Conservation (phyloP, 2,797 vertebrate species). For the Cephalopachus bancanus region DNA sequence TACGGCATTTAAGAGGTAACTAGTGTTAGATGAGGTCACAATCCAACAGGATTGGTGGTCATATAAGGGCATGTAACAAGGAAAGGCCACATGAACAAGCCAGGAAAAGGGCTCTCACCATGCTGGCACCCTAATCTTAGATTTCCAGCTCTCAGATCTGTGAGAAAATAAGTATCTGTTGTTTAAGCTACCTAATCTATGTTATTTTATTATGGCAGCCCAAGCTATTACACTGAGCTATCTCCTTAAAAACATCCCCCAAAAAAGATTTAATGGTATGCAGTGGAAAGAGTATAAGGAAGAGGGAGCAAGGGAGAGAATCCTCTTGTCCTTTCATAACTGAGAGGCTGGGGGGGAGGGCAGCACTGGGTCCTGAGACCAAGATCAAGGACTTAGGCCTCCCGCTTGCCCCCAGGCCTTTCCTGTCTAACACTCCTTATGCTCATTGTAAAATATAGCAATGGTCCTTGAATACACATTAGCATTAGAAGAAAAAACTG, state of each 20-base stretch:
- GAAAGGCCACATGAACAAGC: not conserved
- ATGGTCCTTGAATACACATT: not conserved
- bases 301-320: not conserved
- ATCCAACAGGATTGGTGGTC: not conserved
- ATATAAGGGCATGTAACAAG: not conserved
- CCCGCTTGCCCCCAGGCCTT: not conserved
- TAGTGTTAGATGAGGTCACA: not conserved
- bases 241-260: not conserved
- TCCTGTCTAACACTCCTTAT: not conserved
- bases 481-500: not conserved
- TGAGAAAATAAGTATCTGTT: not conserved
- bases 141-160: not conserved
- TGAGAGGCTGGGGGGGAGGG: not conserved
- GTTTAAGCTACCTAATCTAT: too few species aligned
- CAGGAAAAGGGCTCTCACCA: not conserved
- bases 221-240: not conserved
- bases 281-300: too few species aligned
- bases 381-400: not conserved
- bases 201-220: too few species aligned
- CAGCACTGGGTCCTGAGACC: not conserved
- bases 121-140: not conserved
- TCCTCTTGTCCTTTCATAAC: not conserved
- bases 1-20: not conserved
- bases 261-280: not conserved
- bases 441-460: conserved; percentile 2